A percentile compares a stretch with the other conserved stretches of the same genome.
Evolutionary conservation across 1,140 invertebrate species (phyloP).

Genomic region (Camponotus floridanus): DNA sequence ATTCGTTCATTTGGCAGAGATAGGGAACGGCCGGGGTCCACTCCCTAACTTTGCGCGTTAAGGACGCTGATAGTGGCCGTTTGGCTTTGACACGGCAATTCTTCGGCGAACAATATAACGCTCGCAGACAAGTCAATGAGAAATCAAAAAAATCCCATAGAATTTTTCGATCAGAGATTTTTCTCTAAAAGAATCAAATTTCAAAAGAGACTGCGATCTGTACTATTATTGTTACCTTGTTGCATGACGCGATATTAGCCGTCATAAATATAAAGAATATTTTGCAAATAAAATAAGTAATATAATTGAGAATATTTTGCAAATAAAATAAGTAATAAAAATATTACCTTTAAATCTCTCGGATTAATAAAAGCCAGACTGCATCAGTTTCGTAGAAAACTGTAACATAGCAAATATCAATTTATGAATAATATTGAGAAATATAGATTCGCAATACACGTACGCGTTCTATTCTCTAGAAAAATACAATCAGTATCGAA

Average conservation of each 20-base stretch:
- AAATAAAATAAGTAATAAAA: neutral
- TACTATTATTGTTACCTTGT: conserved; percentile 32
- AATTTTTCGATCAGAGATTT: conserved; percentile 55
- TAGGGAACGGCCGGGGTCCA: conserved; percentile 51
- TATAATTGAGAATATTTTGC: neutral
- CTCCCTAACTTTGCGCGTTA: conserved; percentile 70
- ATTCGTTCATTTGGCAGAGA: conserved; percentile 75
- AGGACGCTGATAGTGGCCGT: conserved; percentile 67
- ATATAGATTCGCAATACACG: too few relatives aligned
- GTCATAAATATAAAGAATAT: neutral
- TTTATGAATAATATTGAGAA: too few relatives aligned
- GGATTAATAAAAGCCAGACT: too few relatives aligned
- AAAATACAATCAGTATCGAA: too few relatives aligned
- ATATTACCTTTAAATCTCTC: too few relatives aligned
- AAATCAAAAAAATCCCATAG: neutral
- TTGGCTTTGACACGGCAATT: conserved; percentile 70
- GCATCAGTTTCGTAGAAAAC: too few relatives aligned
- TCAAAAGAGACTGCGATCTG: conserved; percentile 11
- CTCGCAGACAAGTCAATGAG: conserved; percentile 10
- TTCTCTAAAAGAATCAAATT: conserved; percentile 31
- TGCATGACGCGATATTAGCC: neutral
- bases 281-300: neutral
- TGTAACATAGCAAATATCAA: too few relatives aligned
- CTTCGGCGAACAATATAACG: conserved; percentile 45
- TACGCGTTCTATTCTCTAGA: too few relatives aligned